Evolutionary conservation across 2,113 vertebrate species (phyloP), one percentile per base, ranked within the genome.

Genomic region (Oryzias woworae): DNA sequence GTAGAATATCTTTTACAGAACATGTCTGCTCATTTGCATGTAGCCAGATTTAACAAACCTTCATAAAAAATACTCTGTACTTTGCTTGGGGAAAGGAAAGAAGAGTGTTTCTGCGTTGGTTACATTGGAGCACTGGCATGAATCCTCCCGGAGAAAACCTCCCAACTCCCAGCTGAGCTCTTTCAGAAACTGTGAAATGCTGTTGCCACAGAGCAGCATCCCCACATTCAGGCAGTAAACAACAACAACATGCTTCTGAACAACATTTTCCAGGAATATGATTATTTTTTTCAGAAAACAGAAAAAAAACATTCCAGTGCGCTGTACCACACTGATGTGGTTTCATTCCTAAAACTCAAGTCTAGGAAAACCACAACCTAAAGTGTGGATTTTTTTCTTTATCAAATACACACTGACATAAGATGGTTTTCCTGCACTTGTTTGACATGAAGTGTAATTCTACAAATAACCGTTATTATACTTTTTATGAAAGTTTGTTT

Each of bases 151-250:
- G 31, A 66, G 53, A 78, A 66, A 65, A 69, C 74, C 68, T 58
- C 59, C 78, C 55, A 60, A 57, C 73, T 67, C 63, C 67, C 53
- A 8, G 23, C 71, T 71, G 73, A 73, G 65, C 73, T 66, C 62
- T 49, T 64, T 63, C 62, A 76, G 69, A 69, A 75, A 36, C 53
- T 79, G 63, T 71, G 55, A 80, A 84, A 83, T 28, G 47, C 50
- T 75, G 54, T 24, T 7, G 58, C 78, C 80, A 79, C 24, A 17
- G 51, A 69, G 62, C 55, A 75, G 69, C 70, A 53, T 77, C 53
- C 56, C 17, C 4, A 64, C 53, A 53, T 3, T 14, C 54, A 64
- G 48, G 51, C 59, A 69, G 61, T 62, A 71, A 82, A 80, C 67
- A 71, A 67, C 74, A 28, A 0, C 42, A 77, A 43, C 43, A 54